These are phyloP conservation scores for Xiphophorus maculatus DNA, from an alignment of 2,113 vertebrate species.

Conservation along the genomic window DNA sequence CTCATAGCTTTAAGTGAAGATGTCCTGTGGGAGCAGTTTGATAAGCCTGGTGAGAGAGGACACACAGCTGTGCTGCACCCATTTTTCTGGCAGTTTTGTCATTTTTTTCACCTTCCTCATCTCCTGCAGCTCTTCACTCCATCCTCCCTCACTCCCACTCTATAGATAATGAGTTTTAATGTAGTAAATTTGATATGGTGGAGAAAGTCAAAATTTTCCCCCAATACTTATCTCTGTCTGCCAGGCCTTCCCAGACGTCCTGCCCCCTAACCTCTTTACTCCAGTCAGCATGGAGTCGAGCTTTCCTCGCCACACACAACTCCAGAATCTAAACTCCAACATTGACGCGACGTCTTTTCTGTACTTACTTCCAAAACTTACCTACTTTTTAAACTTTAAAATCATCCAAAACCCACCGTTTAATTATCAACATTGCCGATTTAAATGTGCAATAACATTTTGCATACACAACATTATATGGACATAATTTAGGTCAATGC, in stretches of 20 bases:
- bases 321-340: conserved; percentile 34
- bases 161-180: conserved; percentile 76
- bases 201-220: conserved; percentile 53
- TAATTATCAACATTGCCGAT: conserved; percentile 13
- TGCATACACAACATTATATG: not conserved
- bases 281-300: conserved; percentile 19
- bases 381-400: conserved; percentile 7
- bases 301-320: not conserved
- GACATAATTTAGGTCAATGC: not conserved
- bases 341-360: conserved; percentile 29
- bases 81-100: conserved; percentile 36
- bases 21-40: conserved; percentile 46
- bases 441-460: not conserved
- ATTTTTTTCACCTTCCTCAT: conserved; percentile 42
- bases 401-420: conserved; percentile 10
- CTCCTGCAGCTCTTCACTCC: conserved; percentile 15
- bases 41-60: conserved; percentile 47
- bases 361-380: conserved; percentile 33
- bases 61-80: conserved; percentile 46
- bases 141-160: conserved; percentile 28
- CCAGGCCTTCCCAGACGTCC: conserved; percentile 66
- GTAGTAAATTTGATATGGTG: conserved; percentile 71
- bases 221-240: conserved; percentile 71
- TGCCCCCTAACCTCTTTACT: conserved; percentile 66
- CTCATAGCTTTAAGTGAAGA: conserved; percentile 51